phyloP scores from a whole-genome alignment of 2,888 invertebrate genomes.

The Rhamphomyia laevipes region DNA sequence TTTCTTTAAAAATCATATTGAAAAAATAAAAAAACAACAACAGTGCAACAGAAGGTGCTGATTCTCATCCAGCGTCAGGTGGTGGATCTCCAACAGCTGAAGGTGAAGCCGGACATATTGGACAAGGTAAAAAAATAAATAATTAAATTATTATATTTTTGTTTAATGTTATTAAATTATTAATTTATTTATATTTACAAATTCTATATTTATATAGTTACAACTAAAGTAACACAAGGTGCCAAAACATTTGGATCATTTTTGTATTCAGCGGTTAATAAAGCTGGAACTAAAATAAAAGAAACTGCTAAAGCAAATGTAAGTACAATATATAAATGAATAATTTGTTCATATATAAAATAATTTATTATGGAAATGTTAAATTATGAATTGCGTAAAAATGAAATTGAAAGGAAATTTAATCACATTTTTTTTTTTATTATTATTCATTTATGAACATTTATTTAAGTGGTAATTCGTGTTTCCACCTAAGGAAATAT shows the following conservation, averaged over 20 bases:
- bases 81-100: slow-evolving; percentile 63
- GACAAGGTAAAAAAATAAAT: slow-evolving; percentile 51
- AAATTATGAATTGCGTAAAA: too few relatives aligned
- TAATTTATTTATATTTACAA: background rate
- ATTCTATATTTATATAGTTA: slow-evolving; percentile 44
- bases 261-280: slow-evolving; percentile 90
- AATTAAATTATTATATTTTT: background rate
- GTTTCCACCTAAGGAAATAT: too few relatives aligned
- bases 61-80: slow-evolving; percentile 70
- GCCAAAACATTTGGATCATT: slow-evolving; percentile 87
- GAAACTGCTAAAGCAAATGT: slow-evolving; percentile 94
- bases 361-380: too few relatives aligned
- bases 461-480: too few relatives aligned
- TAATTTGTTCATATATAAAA: background rate
- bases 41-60: slow-evolving; percentile 85
- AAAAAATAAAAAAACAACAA: slow-evolving; percentile 19
- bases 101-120: slow-evolving; percentile 68
- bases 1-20: background rate
- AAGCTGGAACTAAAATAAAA: slow-evolving; percentile 92
- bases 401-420: too few relatives aligned
- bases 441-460: too few relatives aligned
- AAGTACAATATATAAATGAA: slow-evolving; percentile 37
- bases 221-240: slow-evolving; percentile 78
- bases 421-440: too few relatives aligned
- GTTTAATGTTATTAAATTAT: background rate